Evolutionary conservation across 2,888 invertebrate species (phyloP).

Genomic region (Clepsis dumicolana): DNA sequence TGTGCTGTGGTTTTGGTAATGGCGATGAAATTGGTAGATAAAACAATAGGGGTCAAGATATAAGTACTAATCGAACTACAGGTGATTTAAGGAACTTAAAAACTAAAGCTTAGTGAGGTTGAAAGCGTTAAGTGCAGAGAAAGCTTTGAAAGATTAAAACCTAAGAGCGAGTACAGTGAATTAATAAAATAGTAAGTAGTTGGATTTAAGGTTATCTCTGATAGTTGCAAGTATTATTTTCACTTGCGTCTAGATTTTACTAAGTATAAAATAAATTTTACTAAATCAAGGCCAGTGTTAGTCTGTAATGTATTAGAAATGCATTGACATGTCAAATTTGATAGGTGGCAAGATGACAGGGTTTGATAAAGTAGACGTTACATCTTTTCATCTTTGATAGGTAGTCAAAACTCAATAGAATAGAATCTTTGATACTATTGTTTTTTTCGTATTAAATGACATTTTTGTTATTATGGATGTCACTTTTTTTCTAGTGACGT

Average conservation of each 20-base stretch:
- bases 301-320: background rate
- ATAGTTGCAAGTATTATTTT: conserved; percentile 11
- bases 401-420: no score
- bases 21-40: background rate
- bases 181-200: conserved; percentile 10
- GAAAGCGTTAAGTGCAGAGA: conserved; percentile 14
- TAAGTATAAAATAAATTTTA: no score
- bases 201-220: conserved; percentile 9
- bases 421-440: background rate
- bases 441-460: background rate
- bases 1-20: background rate
- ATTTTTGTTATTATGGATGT: background rate
- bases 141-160: conserved; percentile 10
- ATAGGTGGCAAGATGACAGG: background rate
- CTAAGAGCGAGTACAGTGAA: conserved; percentile 5
- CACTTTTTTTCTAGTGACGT: background rate
- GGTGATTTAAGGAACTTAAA: background rate
- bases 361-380: no score
- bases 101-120: background rate
- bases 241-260: conserved; percentile 15
- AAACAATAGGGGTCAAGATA: background rate
- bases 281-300: conserved; percentile 8
- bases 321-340: background rate
- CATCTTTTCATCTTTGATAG: no score
- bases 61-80: background rate